Evolutionary conservation across 1,140 invertebrate genomes (phyloP).

Genomic region (Pemphigus obesinymphae): DNA sequence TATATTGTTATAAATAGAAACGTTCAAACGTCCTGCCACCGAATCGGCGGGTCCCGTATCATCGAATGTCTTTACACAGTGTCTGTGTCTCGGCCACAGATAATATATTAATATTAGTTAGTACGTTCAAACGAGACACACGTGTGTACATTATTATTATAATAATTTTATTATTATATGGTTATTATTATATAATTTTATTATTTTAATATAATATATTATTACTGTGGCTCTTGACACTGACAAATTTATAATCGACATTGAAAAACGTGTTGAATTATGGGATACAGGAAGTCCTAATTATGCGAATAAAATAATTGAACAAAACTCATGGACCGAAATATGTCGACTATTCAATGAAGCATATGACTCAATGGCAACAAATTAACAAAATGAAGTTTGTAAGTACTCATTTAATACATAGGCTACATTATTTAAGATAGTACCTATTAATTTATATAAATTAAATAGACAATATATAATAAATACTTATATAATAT

Average conservation of each 20-base stretch:
- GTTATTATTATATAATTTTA: not conserved
- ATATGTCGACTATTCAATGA: not conserved
- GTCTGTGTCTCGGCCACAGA: not conserved
- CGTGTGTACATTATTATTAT: not conserved
- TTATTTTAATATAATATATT: not conserved
- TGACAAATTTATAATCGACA: not conserved
- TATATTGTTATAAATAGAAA: too few relatives aligned
- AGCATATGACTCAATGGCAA: not conserved
- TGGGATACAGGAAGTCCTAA: not conserved
- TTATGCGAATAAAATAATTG: not conserved
- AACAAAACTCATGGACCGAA: not conserved
- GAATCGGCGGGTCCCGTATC: too few relatives aligned
- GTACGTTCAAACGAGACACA: not conserved
- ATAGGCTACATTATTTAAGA: too few relatives aligned
- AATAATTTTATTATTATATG: not conserved
- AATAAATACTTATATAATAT: too few relatives aligned
- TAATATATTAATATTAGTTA: not conserved
- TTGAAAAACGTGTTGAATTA: not conserved
- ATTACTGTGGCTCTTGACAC: not conserved
- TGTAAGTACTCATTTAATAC: not conserved
- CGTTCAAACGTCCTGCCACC: too few relatives aligned
- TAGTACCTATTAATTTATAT: too few relatives aligned
- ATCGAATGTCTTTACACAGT: too few relatives aligned
- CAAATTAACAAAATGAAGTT: not conserved
- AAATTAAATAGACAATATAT: too few relatives aligned